Percentiles rank a stretch among this genome's conserved stretches.
These are phyloP conservation scores for Catharus minimus DNA, from an alignment of 2,113 vertebrate species.

Conservation along the genomic window DNA sequence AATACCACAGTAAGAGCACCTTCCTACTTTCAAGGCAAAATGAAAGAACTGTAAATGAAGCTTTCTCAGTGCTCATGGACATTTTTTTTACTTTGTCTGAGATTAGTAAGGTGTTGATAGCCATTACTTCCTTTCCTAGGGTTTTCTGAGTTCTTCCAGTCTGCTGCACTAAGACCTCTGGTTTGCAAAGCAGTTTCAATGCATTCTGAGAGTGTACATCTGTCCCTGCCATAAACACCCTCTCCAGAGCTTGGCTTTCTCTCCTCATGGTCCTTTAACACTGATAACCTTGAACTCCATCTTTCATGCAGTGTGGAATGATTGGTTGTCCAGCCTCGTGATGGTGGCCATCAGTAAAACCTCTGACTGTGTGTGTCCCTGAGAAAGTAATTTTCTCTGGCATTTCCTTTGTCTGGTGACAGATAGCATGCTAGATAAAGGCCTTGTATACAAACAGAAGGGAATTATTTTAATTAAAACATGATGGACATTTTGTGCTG, in stretches of 20 bases:
- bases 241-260: not conserved
- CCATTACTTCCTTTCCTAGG: not conserved
- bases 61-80: not conserved
- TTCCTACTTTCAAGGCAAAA: not conserved
- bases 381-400: not conserved
- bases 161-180: not conserved
- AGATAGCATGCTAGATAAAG: not conserved
- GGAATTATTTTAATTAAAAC: not conserved
- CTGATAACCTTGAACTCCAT: fast-evolving
- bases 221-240: not conserved
- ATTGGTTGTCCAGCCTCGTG: not conserved
- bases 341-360: not conserved
- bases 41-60: not conserved
- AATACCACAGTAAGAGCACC: not conserved
- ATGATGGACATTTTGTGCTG: not conserved
- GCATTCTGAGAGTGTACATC: fast-evolving
- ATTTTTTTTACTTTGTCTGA: not conserved
- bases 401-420: not conserved
- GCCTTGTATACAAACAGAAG: not conserved
- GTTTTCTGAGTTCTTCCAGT: not conserved
- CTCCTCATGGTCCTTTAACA: not conserved
- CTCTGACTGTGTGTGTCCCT: fast-evolving
- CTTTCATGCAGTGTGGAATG: fast-evolving
- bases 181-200: not conserved
- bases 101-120: not conserved